Conservation (phyloP, 2,888 invertebrate species). For the Drosophila histrio region DNA sequence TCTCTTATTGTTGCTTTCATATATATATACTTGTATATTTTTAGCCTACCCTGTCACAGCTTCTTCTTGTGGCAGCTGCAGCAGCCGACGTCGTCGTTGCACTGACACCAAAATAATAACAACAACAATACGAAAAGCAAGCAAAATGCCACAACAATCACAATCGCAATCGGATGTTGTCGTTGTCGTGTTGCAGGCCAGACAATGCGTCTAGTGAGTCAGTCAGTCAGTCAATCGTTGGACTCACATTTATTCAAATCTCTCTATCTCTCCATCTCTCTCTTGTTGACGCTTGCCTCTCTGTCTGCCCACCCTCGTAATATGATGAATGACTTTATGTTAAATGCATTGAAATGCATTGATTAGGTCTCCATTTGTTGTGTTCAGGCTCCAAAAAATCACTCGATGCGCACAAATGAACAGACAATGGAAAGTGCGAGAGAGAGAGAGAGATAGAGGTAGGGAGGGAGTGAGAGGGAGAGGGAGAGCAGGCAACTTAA, state of each 20-base stretch:
- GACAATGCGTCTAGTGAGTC: slow-evolving; percentile 72
- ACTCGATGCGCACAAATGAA: slow-evolving; percentile 19
- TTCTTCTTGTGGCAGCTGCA: slow-evolving; percentile 53
- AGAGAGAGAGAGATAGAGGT: background rate
- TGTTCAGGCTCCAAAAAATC: slow-evolving; percentile 13
- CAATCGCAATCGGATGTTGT: slow-evolving; percentile 36
- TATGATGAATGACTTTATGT: slow-evolving; percentile 47
- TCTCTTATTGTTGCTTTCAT: slow-evolving; percentile 31
- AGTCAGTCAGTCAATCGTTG: slow-evolving; percentile 32
- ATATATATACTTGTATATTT: slow-evolving; percentile 32
- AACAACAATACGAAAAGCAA: slow-evolving; percentile 8
- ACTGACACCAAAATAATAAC: slow-evolving; percentile 36
- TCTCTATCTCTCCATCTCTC: background rate
- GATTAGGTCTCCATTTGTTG: slow-evolving; percentile 45
- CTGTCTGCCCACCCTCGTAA: no score
- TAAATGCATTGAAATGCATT: slow-evolving; percentile 45
- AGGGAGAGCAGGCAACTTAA: slow-evolving; percentile 8
- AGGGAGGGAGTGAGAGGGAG: background rate
- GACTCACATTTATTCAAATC: slow-evolving; percentile 10
- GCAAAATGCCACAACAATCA: slow-evolving; percentile 55
- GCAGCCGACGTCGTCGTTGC: slow-evolving; percentile 11
- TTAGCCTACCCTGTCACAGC: slow-evolving; percentile 41
- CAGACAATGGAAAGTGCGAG: slow-evolving; percentile 2
- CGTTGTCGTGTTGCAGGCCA: slow-evolving; percentile 35
- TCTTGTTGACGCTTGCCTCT: no score